Percentiles rank a stretch among this genome's conserved stretches.
Conservation (phyloP, 2,113 vertebrate genomes). For the Chlorodrepanis virens region DNA sequence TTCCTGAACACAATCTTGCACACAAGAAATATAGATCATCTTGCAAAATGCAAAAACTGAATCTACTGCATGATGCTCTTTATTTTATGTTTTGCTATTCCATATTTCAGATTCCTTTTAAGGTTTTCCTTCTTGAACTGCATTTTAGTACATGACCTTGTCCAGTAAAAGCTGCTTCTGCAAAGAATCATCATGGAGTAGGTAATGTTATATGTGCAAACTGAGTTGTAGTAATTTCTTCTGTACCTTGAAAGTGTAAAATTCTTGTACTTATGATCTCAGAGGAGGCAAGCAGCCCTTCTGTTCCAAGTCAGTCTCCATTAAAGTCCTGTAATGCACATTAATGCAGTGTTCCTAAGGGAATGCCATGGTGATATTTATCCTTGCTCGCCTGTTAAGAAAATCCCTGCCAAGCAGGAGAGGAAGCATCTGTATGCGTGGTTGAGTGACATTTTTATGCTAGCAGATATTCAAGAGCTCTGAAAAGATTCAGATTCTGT, state of each 20-base stretch:
- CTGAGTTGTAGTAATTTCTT: not conserved
- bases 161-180: not conserved
- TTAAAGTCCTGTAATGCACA: not conserved
- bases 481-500: conserved; percentile 2
- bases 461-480: not conserved
- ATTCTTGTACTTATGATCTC: not conserved
- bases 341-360: conserved; percentile 7
- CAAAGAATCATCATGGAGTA: not conserved
- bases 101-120: not conserved
- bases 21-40: not conserved
- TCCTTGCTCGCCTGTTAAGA: not conserved
- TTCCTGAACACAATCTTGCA: not conserved
- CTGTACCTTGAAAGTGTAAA: not conserved
- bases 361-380: conserved; percentile 57
- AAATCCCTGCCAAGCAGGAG: conserved; percentile 31
- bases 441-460: conserved; percentile 2
- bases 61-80: not conserved
- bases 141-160: not conserved
- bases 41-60: not conserved
- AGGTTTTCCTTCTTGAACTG: not conserved
- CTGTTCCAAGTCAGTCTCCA: not conserved
- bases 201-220: not conserved
- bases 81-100: not conserved
- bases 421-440: conserved; percentile 26
- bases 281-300: not conserved